A percentile compares a stretch with the other conserved stretches of the same genome.
These are phyloP conservation scores for Choreutis nemorana DNA, from an alignment of 2,888 invertebrate genomes.

Conservation along the genomic window DNA sequence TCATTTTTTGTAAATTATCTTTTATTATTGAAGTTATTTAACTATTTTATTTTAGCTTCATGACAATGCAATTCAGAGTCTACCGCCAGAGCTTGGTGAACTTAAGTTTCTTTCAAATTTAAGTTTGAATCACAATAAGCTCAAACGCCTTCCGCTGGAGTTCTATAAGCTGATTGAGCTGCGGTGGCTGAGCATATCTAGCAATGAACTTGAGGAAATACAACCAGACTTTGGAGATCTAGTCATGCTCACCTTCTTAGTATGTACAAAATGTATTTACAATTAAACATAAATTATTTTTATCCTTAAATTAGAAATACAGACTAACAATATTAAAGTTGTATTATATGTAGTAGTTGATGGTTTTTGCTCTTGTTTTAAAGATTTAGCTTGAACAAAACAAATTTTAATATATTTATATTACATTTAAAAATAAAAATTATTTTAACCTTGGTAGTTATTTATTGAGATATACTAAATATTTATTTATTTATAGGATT, in stretches of 20 bases:
- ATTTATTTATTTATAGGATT: constrained; percentile 65
- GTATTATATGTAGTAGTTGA: too few species aligned
- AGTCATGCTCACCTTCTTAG: constrained; percentile 71
- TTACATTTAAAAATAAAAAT: neutral
- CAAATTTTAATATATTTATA: neutral
- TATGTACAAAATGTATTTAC: constrained; percentile 18
- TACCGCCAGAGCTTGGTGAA: constrained; percentile 78
- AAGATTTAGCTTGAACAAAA: too few species aligned
- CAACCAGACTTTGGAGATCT: constrained; percentile 80
- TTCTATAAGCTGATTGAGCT: constrained; percentile 76
- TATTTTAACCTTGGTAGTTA: neutral
- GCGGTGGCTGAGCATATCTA: constrained; percentile 74
- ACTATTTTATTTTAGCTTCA: constrained; percentile 69
- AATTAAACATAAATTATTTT: neutral
- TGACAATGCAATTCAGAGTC: constrained; percentile 77
- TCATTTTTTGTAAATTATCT: too few species aligned
- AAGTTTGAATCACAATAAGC: constrained; percentile 75
- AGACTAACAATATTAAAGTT: too few species aligned
- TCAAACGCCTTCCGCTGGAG: constrained; percentile 67
- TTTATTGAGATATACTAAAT: neutral
- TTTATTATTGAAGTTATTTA: constrained; percentile 4
- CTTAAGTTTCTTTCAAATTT: constrained; percentile 72
- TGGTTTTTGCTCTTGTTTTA: too few species aligned
- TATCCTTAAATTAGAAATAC: too few species aligned
- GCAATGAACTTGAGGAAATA: constrained; percentile 74